Evolutionary conservation across 2,888 invertebrate species (phyloP), one percentile per base, ranked within the genome.

Genomic region (Dichetophora obliterata): DNA sequence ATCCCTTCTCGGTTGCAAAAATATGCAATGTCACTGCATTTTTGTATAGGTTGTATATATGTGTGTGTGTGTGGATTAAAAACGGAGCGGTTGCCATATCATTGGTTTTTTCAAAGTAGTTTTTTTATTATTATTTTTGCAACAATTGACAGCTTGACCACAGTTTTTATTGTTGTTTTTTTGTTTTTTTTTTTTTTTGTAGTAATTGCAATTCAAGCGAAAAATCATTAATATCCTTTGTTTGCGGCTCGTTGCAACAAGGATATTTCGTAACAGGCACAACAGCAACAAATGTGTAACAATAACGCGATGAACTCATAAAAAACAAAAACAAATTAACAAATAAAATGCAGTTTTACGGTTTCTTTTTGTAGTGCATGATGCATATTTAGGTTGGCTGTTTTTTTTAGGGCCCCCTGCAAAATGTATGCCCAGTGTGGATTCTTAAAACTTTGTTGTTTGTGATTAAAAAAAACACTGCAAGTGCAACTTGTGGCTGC

Each of bases 141-240:
- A 84, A 83, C 82, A 82, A 84, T 84, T 85, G 86, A 84, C 86
- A 85, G 85, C 84, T 86, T 86, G 86, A 86, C 86, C 87, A 83
- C 86, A 85, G 68, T 75, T 80, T 79, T 81, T 80, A 79, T 70
- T 80, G 78, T 69, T 73, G 65, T 73, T 70, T 16, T 19, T 34
- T 78, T n/a, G n/a, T n/a, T n/a, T 59, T 75, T 76, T 9, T 71
- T 78, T 70, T 78, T 78, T 83, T 82, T 82, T 82, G 80, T 81
- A 83, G 84, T 84, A 85, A 84, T 85, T 85, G 84, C 84, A 85
- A 85, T 84, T 86, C 83, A 86, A 85, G 86, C 86, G 86, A 84
- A 85, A 87, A 87, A 86, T 86, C 86, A 86, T 86, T 87, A 86
- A 86, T 86, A 84, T 86, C 84, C 86, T 83, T 83, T 70, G 69